Base-by-base conservation (phyloP, 2,888 invertebrate genomes). In the Heliconius aoede region DNA sequence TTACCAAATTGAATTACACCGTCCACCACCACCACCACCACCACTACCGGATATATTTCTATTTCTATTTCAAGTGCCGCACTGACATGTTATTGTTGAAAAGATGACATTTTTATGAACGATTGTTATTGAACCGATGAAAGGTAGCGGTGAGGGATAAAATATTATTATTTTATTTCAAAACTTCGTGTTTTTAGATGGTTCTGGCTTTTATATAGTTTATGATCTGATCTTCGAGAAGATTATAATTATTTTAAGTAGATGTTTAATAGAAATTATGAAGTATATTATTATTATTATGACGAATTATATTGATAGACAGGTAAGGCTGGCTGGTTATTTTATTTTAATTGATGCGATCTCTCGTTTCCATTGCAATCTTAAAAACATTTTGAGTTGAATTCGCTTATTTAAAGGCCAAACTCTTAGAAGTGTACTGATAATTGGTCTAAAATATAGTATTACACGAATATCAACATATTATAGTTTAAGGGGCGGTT, bases 1-100 rank as follows among this genome's bases (percentile, higher is more conserved):
- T 93, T 91, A 81, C 79, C 83, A 94, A 94, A 94, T 94, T 93
- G 94, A 92, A 93, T 94, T 90, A 91, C 90, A 88, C 85, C 87
- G 91, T 91, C 91, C 91, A 87, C 88, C 87, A 86, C 86, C 82
- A 87, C 88, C 87, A 86, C 91, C 91, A 87, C 88, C 87, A 86
- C 86, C 82, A 87, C 88, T 87, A 86, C 86, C 82, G 83, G 89
- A 90, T 88, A 88, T 87, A 84, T 85, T 83, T 86, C 86, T 87
- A 84, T 85, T 83, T 86, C 86, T 84, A 81, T 80, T 77, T 76
- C 73, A 76, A 84, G 83, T 82, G 81, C 79, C 80, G 81, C 81
- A 81, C 78, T 81, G 85, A 81, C 84, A 83, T 84, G 86, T 86
- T 86, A 86, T 86, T 87, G 86, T 87, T 69, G 55, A 32, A 84